phyloP scores from a whole-genome alignment of 2,797 vertebrate genomes.

The Anniella stebbinsi region DNA sequence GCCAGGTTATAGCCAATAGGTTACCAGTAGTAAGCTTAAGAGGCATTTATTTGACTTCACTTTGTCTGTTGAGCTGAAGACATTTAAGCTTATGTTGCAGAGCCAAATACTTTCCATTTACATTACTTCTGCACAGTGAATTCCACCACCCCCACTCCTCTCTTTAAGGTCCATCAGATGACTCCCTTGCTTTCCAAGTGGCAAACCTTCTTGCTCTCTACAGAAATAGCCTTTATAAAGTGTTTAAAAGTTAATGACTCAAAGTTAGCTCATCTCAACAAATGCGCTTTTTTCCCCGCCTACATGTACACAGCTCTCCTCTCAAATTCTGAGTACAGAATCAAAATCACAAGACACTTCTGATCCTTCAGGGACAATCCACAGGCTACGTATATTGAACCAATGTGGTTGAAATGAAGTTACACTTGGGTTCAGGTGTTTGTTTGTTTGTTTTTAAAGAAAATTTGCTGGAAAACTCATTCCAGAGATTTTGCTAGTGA shows the following conservation, averaged over 20 bases:
- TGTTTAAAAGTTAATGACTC: neutral
- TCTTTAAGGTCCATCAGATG: neutral
- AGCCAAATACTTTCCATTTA: constrained; percentile 55
- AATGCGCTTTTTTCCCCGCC: neutral
- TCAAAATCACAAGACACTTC: neutral
- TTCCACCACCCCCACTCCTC: constrained; percentile 21
- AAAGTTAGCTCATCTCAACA: neutral
- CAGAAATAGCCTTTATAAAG: neutral
- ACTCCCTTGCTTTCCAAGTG: accelerated
- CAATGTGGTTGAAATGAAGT: neutral
- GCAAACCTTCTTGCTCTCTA: neutral
- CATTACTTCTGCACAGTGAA: constrained; percentile 47
- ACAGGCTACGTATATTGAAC: neutral
- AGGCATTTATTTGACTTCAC: constrained; percentile 43
- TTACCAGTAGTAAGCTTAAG: neutral
- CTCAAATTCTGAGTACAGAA: neutral
- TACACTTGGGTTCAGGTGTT: neutral
- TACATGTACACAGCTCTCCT: neutral
- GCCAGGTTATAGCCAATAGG: constrained; percentile 3
- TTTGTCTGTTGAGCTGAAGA: constrained; percentile 50
- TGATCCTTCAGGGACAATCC: neutral
- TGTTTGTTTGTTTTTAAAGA: neutral
- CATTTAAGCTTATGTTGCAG: constrained; percentile 48
- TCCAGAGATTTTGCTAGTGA: neutral
- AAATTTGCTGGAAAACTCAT: neutral